Conservation (phyloP, 2,888 invertebrate species). For the Epinotia nisella region DNA sequence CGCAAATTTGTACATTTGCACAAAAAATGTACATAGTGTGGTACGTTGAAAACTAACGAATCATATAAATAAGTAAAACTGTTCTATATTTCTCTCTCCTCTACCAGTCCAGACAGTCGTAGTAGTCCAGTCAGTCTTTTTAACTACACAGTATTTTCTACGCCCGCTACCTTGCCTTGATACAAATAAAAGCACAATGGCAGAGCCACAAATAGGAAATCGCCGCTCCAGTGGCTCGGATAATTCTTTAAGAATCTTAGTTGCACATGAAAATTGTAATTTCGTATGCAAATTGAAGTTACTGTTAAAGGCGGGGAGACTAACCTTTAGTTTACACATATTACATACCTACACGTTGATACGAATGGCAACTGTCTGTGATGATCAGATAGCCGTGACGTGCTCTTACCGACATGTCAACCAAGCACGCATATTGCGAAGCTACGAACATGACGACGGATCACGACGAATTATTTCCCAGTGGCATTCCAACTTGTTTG, state of each 20-base stretch:
- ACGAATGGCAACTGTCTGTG: slow-evolving; percentile 34
- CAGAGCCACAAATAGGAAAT: slow-evolving; percentile 78
- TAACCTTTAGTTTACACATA: slow-evolving; percentile 54
- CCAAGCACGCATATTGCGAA: slow-evolving; percentile 33
- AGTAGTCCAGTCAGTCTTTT: too few relatives aligned
- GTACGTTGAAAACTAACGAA: not conserved
- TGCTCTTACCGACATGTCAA: slow-evolving; percentile 5
- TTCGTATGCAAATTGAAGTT: slow-evolving; percentile 79
- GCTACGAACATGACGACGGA: not conserved
- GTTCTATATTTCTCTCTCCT: too few relatives aligned
- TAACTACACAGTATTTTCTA: slow-evolving; percentile 71
- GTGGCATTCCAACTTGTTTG: too few relatives aligned
- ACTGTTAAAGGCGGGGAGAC: slow-evolving; percentile 61
- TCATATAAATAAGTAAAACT: not conserved
- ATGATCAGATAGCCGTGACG: slow-evolving; percentile 29
- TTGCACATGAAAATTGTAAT: slow-evolving; percentile 80
- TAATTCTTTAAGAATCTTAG: slow-evolving; percentile 77
- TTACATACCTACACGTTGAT: slow-evolving; percentile 29
- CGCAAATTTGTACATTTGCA: too few relatives aligned
- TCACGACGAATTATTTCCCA: too few relatives aligned
- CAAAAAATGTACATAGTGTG: too few relatives aligned
- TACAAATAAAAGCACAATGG: slow-evolving; percentile 79
- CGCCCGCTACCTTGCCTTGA: slow-evolving; percentile 73
- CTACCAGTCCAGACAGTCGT: too few relatives aligned
- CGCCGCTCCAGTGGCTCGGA: slow-evolving; percentile 81